phyloP scores from a whole-genome alignment of 2,797 vertebrate species.

The Mionectes olivaceus region DNA sequence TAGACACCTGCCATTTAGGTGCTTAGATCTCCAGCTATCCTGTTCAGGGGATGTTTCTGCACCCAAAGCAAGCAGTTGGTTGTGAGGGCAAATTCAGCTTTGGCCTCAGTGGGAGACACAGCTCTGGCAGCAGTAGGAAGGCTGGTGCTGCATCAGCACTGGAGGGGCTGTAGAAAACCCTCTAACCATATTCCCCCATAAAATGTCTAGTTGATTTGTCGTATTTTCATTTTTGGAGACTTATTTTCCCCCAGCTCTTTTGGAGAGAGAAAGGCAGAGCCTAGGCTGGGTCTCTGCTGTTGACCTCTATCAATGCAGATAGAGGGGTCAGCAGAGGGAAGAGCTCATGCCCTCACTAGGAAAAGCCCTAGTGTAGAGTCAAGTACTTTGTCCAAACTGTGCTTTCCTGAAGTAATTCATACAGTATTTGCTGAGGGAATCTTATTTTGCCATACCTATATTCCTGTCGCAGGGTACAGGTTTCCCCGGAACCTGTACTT shows the following conservation, averaged over 20 bases:
- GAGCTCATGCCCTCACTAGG: neutral
- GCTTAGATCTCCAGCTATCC: neutral
- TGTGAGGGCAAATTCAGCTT: fast-evolving
- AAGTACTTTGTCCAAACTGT: neutral
- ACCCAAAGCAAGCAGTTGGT: neutral
- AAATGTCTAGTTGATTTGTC: neutral
- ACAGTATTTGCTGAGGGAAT: neutral
- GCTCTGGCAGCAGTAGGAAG: neutral
- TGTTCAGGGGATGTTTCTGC: neutral
- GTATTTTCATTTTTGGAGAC: neutral
- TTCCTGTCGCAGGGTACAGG: neutral
- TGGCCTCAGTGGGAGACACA: neutral
- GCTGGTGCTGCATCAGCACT: neutral
- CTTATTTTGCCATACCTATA: neutral
- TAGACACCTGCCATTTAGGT: no score
- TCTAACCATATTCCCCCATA: neutral
- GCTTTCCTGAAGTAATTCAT: neutral
- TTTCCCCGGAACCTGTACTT: neutral
- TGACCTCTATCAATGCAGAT: neutral
- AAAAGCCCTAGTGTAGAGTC: neutral
- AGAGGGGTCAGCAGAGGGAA: neutral
- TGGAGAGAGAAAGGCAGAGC: neutral
- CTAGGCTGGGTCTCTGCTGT: neutral
- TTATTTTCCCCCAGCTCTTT: neutral
- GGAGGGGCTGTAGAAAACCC: neutral